phyloP scores from a whole-genome alignment of 2,113 vertebrate species.

The Verasper variegatus region DNA sequence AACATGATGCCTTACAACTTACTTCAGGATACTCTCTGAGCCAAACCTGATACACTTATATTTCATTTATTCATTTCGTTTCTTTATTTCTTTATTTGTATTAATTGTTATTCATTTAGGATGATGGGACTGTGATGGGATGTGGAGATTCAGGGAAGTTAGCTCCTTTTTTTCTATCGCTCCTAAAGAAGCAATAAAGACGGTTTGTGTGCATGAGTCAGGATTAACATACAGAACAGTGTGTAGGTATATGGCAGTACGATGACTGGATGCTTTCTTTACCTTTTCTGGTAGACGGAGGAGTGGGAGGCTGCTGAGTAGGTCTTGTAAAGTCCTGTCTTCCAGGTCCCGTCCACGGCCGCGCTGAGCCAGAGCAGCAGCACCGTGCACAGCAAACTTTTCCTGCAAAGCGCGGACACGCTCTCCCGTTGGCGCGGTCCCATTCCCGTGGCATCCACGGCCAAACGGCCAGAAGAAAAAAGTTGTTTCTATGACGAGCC shows the following conservation, averaged over 20 bases:
- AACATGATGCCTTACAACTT: not conserved
- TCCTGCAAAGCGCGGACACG: constrained; percentile 66
- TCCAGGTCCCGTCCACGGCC: constrained; percentile 79
- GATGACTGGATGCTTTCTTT: not conserved
- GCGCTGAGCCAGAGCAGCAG: constrained; percentile 73
- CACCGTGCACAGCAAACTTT: constrained; percentile 68
- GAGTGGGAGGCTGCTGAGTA: constrained; percentile 71
- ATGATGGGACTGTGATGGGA: no score
- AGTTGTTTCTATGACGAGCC: constrained; percentile 43
- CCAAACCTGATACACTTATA: no score
- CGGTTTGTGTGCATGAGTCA: not conserved
- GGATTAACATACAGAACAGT: not conserved
- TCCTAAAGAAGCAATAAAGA: no score
- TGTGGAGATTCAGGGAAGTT: no score
- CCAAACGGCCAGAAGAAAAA: constrained; percentile 28
- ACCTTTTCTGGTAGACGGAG: constrained; percentile 81
- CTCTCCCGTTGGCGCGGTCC: constrained; percentile 63
- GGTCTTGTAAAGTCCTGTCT: constrained; percentile 79
- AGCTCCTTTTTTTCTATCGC: no score
- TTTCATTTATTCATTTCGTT: no score
- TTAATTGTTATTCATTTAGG: no score
- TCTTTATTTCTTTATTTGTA: no score
- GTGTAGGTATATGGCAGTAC: not conserved
- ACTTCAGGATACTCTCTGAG: no score
- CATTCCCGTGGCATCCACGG: constrained; percentile 74